Evolutionary conservation across 2,888 invertebrate species (phyloP).

Genomic region (Stenodema calcarata): DNA sequence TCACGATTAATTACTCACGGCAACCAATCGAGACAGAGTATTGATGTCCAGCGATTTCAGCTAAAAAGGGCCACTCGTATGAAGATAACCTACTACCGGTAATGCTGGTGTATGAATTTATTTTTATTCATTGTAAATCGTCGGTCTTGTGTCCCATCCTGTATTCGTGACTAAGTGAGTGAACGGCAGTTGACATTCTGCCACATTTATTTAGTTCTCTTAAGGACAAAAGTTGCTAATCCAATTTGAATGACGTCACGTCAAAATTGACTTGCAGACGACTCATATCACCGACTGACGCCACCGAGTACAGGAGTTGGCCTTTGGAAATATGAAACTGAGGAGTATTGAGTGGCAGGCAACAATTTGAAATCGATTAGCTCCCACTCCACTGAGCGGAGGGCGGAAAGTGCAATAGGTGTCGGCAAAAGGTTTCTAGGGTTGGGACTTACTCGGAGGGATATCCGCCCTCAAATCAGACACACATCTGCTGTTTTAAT

Average conservation of each 20-base stretch:
- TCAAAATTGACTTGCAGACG: not conserved
- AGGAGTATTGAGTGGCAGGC: conserved; percentile 9
- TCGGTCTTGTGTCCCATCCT: too few species aligned
- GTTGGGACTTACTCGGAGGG: not conserved
- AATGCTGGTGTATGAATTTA: too few species aligned
- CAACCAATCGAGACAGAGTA: too few species aligned
- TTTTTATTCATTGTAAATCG: too few species aligned
- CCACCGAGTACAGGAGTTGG: not conserved
- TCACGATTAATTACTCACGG: too few species aligned
- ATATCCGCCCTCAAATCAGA: conserved; percentile 31
- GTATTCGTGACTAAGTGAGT: too few species aligned
- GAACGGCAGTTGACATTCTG: too few species aligned
- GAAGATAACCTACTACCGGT: too few species aligned
- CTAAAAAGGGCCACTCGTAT: too few species aligned
- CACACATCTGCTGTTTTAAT: conserved; percentile 53
- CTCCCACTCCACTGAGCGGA: not conserved
- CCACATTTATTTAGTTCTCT: too few species aligned
- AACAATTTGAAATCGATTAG: conserved; percentile 24
- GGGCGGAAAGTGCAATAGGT: not conserved
- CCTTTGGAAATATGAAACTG: not conserved
- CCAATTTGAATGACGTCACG: not conserved
- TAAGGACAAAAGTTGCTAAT: not conserved
- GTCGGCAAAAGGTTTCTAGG: not conserved
- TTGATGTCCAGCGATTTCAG: too few species aligned
- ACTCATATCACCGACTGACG: not conserved